Conservation (phyloP, 2,888 invertebrate genomes). For the Tipula lateralis region DNA sequence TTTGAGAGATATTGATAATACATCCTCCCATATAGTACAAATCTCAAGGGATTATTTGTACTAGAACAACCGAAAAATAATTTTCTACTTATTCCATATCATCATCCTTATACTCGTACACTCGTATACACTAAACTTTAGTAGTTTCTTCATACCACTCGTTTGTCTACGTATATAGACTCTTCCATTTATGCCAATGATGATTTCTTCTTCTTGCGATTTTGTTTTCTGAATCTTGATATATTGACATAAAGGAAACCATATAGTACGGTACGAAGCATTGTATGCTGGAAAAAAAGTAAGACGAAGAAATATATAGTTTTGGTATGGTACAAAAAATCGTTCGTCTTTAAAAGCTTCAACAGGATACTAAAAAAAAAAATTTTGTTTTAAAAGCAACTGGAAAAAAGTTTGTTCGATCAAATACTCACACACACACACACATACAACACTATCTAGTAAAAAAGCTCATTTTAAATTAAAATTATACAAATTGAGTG, state of each 20-base stretch:
- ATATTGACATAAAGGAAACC: not conserved
- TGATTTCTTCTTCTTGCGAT: not conserved
- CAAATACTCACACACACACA: not conserved
- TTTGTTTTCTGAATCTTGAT: not conserved
- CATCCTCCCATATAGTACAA: not conserved
- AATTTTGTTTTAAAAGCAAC: not conserved
- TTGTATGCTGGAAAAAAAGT: not conserved
- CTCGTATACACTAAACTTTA: not conserved
- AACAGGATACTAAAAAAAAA: not conserved
- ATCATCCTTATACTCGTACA: not conserved
- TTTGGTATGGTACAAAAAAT: too few species aligned
- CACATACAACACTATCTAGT: not conserved
- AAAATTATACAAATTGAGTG: slow-evolving; percentile 11
- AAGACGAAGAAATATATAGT: too few species aligned
- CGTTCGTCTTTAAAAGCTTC: not conserved
- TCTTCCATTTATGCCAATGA: not conserved
- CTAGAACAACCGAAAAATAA: not conserved
- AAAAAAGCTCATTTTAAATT: not conserved
- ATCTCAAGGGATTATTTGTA: slow-evolving; percentile 11
- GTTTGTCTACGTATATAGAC: not conserved
- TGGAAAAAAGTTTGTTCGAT: not conserved
- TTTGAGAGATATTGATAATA: slow-evolving; percentile 19
- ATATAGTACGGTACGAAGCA: not conserved
- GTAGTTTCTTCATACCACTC: not conserved
- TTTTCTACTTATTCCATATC: not conserved